Conservation (phyloP, 2,113 vertebrate genomes). For the Nematolebias whitei region DNA sequence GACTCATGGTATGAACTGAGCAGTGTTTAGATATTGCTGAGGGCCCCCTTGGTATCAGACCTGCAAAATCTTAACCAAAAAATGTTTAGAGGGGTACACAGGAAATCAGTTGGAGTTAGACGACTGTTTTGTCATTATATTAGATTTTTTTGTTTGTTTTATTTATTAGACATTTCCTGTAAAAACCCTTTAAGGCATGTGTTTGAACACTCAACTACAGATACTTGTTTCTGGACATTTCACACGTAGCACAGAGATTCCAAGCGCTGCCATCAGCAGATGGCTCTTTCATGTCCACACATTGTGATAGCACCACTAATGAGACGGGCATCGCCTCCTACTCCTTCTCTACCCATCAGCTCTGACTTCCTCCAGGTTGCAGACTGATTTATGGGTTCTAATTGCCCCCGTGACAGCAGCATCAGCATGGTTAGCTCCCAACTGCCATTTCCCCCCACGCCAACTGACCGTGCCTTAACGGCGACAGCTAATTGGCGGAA, state of each 20-base stretch:
- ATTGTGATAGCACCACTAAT: conserved; percentile 60
- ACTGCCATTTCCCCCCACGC: conserved; percentile 11
- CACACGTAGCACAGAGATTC: conserved; percentile 17
- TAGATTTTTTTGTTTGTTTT: no score
- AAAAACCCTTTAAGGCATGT: background rate
- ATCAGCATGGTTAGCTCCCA: conserved; percentile 25
- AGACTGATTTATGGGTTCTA: conserved; percentile 62
- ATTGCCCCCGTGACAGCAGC: conserved; percentile 56
- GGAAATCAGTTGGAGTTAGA: no score
- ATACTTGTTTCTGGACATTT: conserved; percentile 7
- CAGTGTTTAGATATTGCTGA: no score
- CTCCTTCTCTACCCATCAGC: conserved; percentile 44
- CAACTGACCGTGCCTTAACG: conserved; percentile 27
- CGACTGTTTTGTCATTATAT: no score
- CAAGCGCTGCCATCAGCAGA: conserved; percentile 32
- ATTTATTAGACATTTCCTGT: no score
- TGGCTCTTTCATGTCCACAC: conserved; percentile 45
- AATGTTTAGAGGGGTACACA: no score
- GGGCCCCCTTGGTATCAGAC: no score
- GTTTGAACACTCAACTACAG: background rate
- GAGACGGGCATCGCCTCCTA: conserved; percentile 62
- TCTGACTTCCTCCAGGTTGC: conserved; percentile 45
- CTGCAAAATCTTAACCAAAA: no score
- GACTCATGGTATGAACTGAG: no score
- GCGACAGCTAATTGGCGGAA: conserved; percentile 32